Conservation (phyloP, 2,113 vertebrate species). For the Rhynchomys soricoides region DNA sequence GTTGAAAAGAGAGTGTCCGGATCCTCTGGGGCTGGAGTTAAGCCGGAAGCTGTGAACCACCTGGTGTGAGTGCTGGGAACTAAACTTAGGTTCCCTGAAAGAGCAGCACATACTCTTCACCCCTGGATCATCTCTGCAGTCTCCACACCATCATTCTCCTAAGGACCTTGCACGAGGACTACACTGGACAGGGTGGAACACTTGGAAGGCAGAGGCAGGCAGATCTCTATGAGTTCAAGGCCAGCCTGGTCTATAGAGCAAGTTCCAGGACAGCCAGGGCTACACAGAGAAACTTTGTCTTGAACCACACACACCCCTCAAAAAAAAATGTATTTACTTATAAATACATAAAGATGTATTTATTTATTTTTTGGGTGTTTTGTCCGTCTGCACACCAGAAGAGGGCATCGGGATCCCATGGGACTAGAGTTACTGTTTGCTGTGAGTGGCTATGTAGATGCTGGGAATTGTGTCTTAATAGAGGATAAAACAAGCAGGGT, state of each 20-base stretch:
- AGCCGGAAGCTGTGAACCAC: no score
- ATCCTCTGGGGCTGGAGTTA: neutral
- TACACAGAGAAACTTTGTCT: neutral
- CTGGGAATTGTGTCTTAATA: conserved; percentile 7
- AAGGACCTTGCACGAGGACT: conserved; percentile 7
- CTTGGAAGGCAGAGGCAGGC: neutral
- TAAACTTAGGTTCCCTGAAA: neutral
- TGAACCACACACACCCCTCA: no score
- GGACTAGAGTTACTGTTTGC: neutral
- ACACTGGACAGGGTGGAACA: no score
- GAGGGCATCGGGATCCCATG: neutral
- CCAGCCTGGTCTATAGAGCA: neutral
- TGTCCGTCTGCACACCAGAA: neutral
- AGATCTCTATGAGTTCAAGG: neutral
- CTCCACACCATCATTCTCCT: neutral
- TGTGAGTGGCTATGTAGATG: neutral
- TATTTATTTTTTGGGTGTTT: neutral
- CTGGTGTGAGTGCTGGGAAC: neutral
- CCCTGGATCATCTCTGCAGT: neutral
- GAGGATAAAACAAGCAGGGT: neutral
- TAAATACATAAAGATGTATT: neutral
- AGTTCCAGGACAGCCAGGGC: neutral
- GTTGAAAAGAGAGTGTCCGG: neutral
- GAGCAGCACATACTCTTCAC: neutral
- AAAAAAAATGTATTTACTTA: no score